phyloP scores from a whole-genome alignment of 2,113 vertebrate genomes.

The Grammomys dolichurus region DNA sequence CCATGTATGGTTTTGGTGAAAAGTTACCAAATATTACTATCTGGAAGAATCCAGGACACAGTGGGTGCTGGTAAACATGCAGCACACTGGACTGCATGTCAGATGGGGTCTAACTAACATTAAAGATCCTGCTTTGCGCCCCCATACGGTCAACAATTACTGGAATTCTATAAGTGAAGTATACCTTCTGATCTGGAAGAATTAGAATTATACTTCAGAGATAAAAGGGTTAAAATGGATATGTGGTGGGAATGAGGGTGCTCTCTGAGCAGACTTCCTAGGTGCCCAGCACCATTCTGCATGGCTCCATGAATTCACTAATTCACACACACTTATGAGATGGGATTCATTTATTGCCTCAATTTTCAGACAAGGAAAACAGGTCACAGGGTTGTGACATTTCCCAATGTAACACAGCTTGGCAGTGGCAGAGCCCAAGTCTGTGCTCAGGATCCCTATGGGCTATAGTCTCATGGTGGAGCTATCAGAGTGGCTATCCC shows the following conservation, averaged over 20 bases:
- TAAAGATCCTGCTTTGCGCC: neutral
- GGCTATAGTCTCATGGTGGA: accelerated
- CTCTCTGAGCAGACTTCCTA: neutral
- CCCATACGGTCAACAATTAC: neutral
- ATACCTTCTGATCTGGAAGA: neutral
- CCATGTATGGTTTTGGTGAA: neutral
- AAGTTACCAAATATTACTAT: neutral
- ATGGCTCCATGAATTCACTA: neutral
- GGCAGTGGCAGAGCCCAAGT: neutral
- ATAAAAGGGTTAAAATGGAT: neutral
- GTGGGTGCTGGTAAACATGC: neutral
- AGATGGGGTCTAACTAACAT: neutral
- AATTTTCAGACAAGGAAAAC: neutral
- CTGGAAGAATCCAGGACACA: neutral
- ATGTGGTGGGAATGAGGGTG: neutral
- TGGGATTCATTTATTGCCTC: neutral
- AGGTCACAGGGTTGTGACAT: neutral
- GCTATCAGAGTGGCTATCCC: too few relatives aligned
- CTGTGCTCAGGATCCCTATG: neutral
- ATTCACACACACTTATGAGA: neutral
- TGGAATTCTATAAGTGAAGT: neutral
- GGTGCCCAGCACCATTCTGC: too few relatives aligned
- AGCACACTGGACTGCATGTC: neutral
- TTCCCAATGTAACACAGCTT: neutral
- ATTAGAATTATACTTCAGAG: neutral